Percentiles rank a stretch among this genome's conserved stretches.
These are phyloP conservation scores for Margaritifera margaritifera DNA, from an alignment of 2,888 invertebrate species.

Conservation along the genomic window DNA sequence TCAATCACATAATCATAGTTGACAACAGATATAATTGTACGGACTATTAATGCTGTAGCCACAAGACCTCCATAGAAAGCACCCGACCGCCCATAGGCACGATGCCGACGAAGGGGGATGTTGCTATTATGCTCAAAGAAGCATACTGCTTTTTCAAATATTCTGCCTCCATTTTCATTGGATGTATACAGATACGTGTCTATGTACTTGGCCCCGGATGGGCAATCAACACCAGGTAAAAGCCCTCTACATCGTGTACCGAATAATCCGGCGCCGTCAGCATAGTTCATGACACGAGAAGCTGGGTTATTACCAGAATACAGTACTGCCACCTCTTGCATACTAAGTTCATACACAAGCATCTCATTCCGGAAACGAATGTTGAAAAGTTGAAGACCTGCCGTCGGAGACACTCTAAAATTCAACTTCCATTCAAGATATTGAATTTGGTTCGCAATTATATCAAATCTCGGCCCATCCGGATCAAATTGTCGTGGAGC, in stretches of 20 bases:
- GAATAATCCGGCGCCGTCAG: conserved; percentile 61
- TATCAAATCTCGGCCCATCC: conserved; percentile 57
- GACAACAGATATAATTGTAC: conserved; percentile 60
- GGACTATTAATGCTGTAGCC: conserved; percentile 52
- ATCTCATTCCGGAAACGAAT: conserved; percentile 59
- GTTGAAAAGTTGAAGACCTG: conserved; percentile 60
- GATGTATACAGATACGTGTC: conserved; percentile 56
- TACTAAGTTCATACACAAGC: conserved; percentile 68
- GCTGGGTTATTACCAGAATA: conserved; percentile 65
- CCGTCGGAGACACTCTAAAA: conserved; percentile 56
- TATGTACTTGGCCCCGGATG: conserved; percentile 56
- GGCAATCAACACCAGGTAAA: conserved; percentile 67
- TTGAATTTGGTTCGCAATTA: conserved; percentile 51
- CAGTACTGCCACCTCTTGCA: conserved; percentile 65
- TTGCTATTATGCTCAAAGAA: conserved; percentile 65
- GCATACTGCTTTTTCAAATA: conserved; percentile 60
- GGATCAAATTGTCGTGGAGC: conserved; percentile 61
- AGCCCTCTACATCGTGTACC: conserved; percentile 61
- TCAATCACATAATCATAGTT: conserved; percentile 69
- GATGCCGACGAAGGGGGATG: conserved; percentile 61
- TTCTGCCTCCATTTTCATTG: conserved; percentile 47
- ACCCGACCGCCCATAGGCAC: conserved; percentile 56
- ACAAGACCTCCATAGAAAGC: conserved; percentile 60
- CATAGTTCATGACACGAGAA: conserved; percentile 56
- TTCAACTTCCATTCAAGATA: conserved; percentile 67